Evolutionary conservation across 2,888 invertebrate genomes (phyloP).

Genomic region (Icerya purchasi): DNA sequence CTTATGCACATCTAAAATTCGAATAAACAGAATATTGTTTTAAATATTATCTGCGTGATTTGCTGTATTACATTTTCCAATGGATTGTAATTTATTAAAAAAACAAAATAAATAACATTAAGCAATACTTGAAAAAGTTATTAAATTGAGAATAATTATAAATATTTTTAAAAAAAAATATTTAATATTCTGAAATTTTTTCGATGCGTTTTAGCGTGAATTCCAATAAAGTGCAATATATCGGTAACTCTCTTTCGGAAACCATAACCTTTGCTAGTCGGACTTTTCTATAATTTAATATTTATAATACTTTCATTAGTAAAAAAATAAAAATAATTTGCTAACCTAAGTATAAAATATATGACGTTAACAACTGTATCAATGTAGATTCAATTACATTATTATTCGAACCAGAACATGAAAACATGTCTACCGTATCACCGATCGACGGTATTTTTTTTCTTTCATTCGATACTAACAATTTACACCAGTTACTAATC

Average conservation of each 20-base stretch:
- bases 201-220: too few species aligned
- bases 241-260: too few species aligned
- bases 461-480: background rate
- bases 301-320: background rate
- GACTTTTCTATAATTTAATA: background rate
- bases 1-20: background rate
- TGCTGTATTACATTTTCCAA: too few species aligned
- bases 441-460: background rate
- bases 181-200: background rate
- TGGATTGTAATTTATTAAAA: too few species aligned
- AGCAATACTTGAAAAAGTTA: background rate
- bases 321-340: background rate
- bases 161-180: background rate
- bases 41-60: too few species aligned
- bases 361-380: background rate
- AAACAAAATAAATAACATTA: too few species aligned
- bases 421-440: background rate
- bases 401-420: background rate
- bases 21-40: too few species aligned
- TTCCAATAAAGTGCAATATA: too few species aligned
- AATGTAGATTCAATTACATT: background rate
- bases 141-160: background rate
- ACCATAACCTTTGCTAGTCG: too few species aligned
- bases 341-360: conserved; percentile 5
- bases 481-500: conserved; percentile 8